These are phyloP conservation scores for Epirrhoe alternata DNA, from an alignment of 2,888 invertebrate species.

Conservation along the genomic window DNA sequence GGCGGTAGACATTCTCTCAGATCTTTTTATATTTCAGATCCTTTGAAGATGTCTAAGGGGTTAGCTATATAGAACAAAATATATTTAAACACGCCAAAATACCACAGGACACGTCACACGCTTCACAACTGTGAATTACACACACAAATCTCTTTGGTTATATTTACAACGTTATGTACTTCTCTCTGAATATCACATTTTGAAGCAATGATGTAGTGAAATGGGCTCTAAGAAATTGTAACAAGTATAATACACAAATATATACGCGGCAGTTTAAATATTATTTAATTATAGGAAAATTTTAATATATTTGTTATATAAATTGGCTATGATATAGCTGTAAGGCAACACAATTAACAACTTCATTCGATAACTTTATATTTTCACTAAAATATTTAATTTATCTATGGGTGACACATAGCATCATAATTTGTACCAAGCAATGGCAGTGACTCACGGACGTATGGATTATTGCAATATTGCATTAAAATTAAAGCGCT, in stretches of 20 bases:
- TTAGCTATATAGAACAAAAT: too few relatives aligned
- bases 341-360: conserved; percentile 2
- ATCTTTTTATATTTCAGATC: too few relatives aligned
- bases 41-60: too few relatives aligned
- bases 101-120: background rate
- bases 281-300: too few relatives aligned
- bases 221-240: background rate
- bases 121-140: conserved; percentile 40
- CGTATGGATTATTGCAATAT: conserved; percentile 37
- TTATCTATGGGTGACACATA: conserved; percentile 47
- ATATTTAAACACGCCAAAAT: background rate
- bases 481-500: conserved; percentile 5
- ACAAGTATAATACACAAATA: too few relatives aligned
- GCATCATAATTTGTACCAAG: conserved; percentile 73
- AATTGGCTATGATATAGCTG: background rate
- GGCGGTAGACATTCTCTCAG: too few relatives aligned
- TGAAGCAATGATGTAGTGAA: conserved; percentile 14
- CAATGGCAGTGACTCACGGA: conserved; percentile 63
- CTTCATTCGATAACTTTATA: background rate
- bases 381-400: background rate
- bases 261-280: too few relatives aligned
- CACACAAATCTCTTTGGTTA: conserved; percentile 75
- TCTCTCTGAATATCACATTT: conserved; percentile 40
- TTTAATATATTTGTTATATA: background rate
- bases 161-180: conserved; percentile 65